phyloP scores from a whole-genome alignment of 2,888 invertebrate species.

The Noctua comes region DNA sequence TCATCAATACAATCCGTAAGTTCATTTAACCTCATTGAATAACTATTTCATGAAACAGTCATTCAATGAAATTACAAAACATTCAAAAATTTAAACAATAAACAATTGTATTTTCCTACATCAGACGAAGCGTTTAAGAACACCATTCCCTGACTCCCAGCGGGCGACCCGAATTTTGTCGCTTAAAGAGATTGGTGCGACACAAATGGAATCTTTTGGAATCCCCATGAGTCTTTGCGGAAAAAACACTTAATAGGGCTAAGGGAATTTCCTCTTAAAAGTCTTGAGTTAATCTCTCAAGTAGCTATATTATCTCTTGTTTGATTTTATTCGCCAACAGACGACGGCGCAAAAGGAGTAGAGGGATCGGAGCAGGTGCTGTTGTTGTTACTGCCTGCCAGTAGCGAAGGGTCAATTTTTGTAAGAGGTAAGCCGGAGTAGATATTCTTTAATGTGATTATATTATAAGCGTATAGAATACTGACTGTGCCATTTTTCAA shows the following conservation, averaged over 20 bases:
- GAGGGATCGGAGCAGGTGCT: no score
- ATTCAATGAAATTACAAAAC: no score
- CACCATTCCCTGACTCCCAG: constrained; percentile 15
- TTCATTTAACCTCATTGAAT: no score
- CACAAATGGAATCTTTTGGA: constrained; percentile 43
- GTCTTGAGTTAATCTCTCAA: neutral
- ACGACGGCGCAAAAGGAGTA: neutral
- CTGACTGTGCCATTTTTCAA: no score
- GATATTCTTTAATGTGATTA: no score
- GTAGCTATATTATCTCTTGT: neutral
- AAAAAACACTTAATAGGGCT: constrained; percentile 42
- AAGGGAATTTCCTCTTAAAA: neutral
- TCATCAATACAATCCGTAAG: no score
- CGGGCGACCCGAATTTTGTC: constrained; percentile 31
- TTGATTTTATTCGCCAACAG: no score
- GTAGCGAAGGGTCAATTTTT: no score
- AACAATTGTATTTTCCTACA: constrained; percentile 1
- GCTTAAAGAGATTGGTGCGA: constrained; percentile 15
- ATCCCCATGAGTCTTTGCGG: constrained; percentile 24
- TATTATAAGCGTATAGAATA: no score
- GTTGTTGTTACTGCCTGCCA: neutral
- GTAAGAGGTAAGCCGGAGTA: no score
- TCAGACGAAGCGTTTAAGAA: constrained; percentile 16
- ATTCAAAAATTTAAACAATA: neutral
- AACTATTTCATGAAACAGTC: no score